Evolutionary conservation across 2,113 vertebrate genomes (phyloP).

Genomic region (Daubentonia madagascariensis): DNA sequence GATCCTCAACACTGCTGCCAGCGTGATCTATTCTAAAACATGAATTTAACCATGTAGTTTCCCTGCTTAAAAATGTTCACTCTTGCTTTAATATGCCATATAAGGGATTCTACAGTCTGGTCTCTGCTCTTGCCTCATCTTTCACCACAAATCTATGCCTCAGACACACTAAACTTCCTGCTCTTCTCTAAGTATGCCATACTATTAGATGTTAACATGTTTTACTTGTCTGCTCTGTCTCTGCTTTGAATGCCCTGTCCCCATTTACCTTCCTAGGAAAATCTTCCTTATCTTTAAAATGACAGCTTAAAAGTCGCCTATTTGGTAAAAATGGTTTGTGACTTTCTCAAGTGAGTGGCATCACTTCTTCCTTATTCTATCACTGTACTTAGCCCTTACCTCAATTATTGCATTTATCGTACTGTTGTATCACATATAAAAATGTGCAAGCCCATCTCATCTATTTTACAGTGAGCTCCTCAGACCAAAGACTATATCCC

Average conservation of each 20-base stretch:
- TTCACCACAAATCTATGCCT: not conserved
- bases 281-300: not conserved
- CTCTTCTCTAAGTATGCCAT: not conserved
- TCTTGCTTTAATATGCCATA: not conserved
- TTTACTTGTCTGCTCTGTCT: not conserved
- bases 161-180: not conserved
- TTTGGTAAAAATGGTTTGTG: not conserved
- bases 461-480: not conserved
- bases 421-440: not conserved
- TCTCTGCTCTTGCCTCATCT: not conserved
- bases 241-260: not conserved
- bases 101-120: not conserved
- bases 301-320: not conserved
- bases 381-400: not conserved
- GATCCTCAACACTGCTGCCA: not conserved
- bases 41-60: not conserved
- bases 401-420: not conserved
- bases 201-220: not conserved
- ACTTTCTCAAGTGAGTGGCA: not conserved
- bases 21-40: not conserved
- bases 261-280: not conserved
- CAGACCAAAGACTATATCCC: not conserved
- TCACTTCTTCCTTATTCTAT: not conserved
- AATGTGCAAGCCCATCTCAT: not conserved
- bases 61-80: not conserved